Base-by-base conservation (phyloP, 92 coral and sea anemone genomes). In the Heliopora coerulea region DNA sequence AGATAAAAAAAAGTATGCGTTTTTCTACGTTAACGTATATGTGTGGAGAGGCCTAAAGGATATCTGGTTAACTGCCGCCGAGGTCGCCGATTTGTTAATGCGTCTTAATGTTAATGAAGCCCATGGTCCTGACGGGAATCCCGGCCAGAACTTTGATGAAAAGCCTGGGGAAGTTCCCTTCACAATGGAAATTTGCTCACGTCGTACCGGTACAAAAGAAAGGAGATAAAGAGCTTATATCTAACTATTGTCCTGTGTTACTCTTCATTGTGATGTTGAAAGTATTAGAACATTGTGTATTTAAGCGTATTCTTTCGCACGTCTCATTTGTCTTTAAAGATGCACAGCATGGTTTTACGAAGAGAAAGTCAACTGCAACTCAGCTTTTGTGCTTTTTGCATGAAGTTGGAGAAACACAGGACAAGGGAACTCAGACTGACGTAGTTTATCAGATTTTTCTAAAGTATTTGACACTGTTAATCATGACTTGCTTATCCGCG, bases 141-240 rank as follows among this genome's bases (percentile, higher is more conserved):
- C 34, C 80, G 13, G 68, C 68, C 32, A 56, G 80, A 58, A 41
- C n/a, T 21, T 6, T 31, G 27, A 79, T 54, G 12, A 32, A 79
- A 79, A 66, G 76, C 0, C 30, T 31, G 19, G 73, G 63, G 12
- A 12, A 3, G 10, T 56, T 77, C 18, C 74, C 74, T 1, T 0
- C 14, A 10, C 73, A 63, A 25, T 62, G 81, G 81, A 77, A 77
- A 28, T 9, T 8, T 0, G 46, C 81, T 7, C 60, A 44, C 26
- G 72, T 75, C 5, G 59, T 77, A 1, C 50, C 81, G 30, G 31
- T 63, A 37, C 61, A 62, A 44, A 78, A 78, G 49, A 42, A 42
- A 42, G 49, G 49, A 9, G 49, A 42, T 18, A 42, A 42, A 42
- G 9, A 42, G 18, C 18, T 42, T 42, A 18, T 42, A 18, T 42